Evolutionary conservation across 2,113 vertebrate genomes (phyloP), one percentile per base, ranked within the genome.

Genomic region (Pantherophis guttatus): DNA sequence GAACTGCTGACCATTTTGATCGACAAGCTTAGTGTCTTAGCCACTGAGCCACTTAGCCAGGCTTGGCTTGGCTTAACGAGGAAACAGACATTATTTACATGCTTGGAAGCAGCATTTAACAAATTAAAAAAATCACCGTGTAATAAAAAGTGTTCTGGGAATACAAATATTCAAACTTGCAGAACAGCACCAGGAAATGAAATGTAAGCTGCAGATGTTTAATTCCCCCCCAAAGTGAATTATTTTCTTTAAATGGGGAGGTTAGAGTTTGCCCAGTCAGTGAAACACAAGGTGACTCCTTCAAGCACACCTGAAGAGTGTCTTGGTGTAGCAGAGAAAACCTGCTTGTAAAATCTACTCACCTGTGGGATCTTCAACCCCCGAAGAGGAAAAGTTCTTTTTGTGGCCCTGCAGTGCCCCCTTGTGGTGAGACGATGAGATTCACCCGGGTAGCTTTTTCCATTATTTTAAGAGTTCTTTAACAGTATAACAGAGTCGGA

Each of bases 341-440:
- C 2, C 52, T 50, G 23, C 26, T 1, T 17, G 1, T 11, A 26
- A 39, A 0, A 1, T 39, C 15, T 9, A 3, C 2, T 6, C 70
- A 9, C 54, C 13, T 86, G 2, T 10, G 44, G 12, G 0, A 5
- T 9, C 12, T 33, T 62, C 12, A 10, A 15, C 23, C 24, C 1
- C 29, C 23, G 70, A 55, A 26, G 48, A 44, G 15, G 1, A 1
- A 50, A 8, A 55, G 1, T 24, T 8, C 33, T 88, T 95, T 98
- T 91, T 10, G 95, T 58, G 96, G 96, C 97, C 97, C 94, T 98
- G 97, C 95, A 97, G 93, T 96, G 96, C 97, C 98, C 97, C 97
- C 98, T 0, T 87, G 98, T 98, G 98, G 93, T 91, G 0, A 0
- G 1, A 87, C 0, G 0, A 5, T 1, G 94, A 81, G 95, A 90